Conservation (phyloP, 2,888 invertebrate genomes). For the Philereme transversata region DNA sequence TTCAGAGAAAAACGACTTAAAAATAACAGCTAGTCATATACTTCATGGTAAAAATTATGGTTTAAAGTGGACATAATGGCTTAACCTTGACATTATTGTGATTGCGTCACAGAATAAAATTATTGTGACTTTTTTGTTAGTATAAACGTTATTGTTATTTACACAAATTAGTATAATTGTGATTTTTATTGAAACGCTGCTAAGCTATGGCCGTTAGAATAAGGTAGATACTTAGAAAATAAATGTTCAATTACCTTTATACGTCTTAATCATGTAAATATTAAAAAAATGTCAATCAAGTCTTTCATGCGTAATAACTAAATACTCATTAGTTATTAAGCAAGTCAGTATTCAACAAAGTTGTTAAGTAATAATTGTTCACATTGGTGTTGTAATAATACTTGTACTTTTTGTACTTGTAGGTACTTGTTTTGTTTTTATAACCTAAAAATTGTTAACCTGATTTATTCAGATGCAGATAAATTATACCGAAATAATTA, state of each 20-base stretch:
- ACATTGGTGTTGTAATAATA: no score
- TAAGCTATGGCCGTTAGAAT: constrained; percentile 25
- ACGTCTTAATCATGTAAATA: not conserved
- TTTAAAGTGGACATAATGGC: constrained; percentile 7
- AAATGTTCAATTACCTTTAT: not conserved
- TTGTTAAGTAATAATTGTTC: no score
- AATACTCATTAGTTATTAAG: not conserved
- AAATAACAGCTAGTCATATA: not conserved
- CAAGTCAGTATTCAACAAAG: no score
- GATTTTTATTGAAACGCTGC: constrained; percentile 29
- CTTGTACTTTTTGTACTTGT: no score
- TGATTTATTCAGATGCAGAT: no score
- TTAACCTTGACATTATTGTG: constrained; percentile 17
- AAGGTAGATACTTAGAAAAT: not conserved
- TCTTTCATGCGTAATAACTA: not conserved
- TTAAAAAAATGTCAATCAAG: constrained; percentile 1
- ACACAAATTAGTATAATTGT: constrained; percentile 14
- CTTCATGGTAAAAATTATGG: not conserved
- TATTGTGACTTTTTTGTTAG: constrained; percentile 29
- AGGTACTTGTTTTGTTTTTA: no score
- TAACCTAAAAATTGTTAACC: no score
- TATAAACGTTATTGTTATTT: constrained; percentile 15
- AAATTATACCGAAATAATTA: no score
- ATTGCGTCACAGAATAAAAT: constrained; percentile 37
- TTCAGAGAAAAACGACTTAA: not conserved